Conservation (phyloP, 2,797 vertebrate genomes). For the Rhynchonycteris naso region DNA sequence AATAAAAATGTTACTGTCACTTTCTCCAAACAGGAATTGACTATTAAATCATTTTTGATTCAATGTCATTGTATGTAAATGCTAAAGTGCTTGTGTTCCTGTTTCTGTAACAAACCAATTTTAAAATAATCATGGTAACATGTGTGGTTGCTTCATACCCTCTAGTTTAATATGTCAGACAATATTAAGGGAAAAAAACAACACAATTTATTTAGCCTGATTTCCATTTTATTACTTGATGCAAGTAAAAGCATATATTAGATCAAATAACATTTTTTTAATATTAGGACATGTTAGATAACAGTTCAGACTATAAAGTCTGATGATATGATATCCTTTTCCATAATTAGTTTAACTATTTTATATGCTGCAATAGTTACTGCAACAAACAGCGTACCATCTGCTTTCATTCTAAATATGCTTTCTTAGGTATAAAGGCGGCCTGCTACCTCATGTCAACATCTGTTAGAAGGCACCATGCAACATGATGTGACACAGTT, state of each 20-base stretch:
- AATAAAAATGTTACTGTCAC: constrained; percentile 53
- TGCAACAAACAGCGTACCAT: constrained; percentile 26
- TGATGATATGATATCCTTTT: not conserved
- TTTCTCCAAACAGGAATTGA: constrained; percentile 67
- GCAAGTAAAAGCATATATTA: constrained; percentile 59
- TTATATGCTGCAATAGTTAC: constrained; percentile 37
- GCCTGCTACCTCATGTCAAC: constrained; percentile 13
- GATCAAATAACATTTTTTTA: constrained; percentile 47
- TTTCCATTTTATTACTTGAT: constrained; percentile 65
- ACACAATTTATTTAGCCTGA: not conserved
- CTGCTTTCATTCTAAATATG: not conserved
- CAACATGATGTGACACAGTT: not conserved
- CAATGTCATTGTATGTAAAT: constrained; percentile 54
- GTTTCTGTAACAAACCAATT: constrained; percentile 49
- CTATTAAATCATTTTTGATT: constrained; percentile 72
- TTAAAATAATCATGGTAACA: not conserved
- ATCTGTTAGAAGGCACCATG: not conserved
- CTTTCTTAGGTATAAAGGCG: not conserved
- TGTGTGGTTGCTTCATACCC: constrained; percentile 49
- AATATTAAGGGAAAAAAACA: constrained; percentile 27
- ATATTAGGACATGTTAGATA: constrained; percentile 27
- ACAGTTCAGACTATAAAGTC: not conserved
- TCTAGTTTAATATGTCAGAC: constrained; percentile 57
- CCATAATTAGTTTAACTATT: constrained; percentile 50
- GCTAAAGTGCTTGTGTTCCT: constrained; percentile 41